These are phyloP conservation scores for Cheilosia grossa DNA, from an alignment of 2,888 invertebrate genomes.

Conservation along the genomic window DNA sequence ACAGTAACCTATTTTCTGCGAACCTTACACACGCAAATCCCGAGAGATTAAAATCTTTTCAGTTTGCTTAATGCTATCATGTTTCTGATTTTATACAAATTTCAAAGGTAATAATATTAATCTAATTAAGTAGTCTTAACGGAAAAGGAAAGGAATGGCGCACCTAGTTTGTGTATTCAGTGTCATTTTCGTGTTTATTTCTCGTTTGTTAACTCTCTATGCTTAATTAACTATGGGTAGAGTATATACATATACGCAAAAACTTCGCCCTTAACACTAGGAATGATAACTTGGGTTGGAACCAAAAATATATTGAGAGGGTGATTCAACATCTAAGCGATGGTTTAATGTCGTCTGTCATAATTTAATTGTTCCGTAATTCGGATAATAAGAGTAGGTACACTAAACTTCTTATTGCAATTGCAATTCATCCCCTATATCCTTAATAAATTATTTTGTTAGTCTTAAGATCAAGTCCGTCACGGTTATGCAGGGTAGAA, in stretches of 20 bases:
- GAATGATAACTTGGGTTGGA: not conserved
- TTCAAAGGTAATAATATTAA: slow-evolving; percentile 57
- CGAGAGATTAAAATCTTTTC: slow-evolving; percentile 53
- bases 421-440: no score
- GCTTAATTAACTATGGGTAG: slow-evolving; percentile 27
- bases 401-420: no score
- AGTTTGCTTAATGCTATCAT: slow-evolving; percentile 42
- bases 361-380: no score
- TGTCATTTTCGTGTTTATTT: slow-evolving; percentile 28
- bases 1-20: slow-evolving; percentile 31
- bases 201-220: not conserved
- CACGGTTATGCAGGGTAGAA: no score
- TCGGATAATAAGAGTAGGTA: no score
- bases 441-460: no score
- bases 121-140: slow-evolving; percentile 56
- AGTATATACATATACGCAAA: not conserved
- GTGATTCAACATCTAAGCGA: no score
- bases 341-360: no score
- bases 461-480: no score
- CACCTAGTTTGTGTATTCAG: slow-evolving; percentile 33
- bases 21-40: slow-evolving; percentile 58
- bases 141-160: slow-evolving; percentile 32
- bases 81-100: slow-evolving; percentile 51
- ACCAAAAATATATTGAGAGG: no score
- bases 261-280: not conserved